Percentiles rank a stretch among this genome's conserved stretches.
These are phyloP conservation scores for Dasysyrphus tricinctus DNA, from an alignment of 2,888 invertebrate species.

Conservation along the genomic window DNA sequence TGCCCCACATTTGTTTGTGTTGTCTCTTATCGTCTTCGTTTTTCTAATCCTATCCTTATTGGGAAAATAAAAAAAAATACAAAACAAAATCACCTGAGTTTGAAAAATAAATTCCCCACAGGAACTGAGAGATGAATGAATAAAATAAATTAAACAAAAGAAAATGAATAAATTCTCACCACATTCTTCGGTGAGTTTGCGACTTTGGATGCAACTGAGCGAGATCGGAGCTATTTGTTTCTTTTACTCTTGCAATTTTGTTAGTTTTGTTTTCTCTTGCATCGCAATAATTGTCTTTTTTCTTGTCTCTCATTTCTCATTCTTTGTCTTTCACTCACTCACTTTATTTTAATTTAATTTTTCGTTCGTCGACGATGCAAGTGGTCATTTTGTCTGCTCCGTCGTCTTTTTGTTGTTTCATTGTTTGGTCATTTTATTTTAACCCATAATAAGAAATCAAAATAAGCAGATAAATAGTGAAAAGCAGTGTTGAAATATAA, in stretches of 20 bases:
- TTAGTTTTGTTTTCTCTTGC: background rate
- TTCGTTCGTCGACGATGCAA: constrained; percentile 46
- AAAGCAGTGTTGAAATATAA: background rate
- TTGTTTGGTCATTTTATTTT: background rate
- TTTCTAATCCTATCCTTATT: background rate
- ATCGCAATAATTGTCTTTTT: constrained; percentile 16
- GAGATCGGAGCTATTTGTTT: background rate
- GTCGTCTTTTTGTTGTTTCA: constrained; percentile 19
- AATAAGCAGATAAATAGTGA: background rate
- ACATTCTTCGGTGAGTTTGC: constrained; percentile 45
- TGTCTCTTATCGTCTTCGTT: background rate
- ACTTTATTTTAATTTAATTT: constrained; percentile 56
- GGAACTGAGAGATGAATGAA: constrained; percentile 38
- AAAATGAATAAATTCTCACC: constrained; percentile 14
- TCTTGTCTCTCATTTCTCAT: background rate
- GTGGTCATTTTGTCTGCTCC: constrained; percentile 27
- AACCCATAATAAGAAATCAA: constrained; percentile 15
- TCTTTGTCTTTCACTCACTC: background rate
- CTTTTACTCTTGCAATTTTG: background rate
- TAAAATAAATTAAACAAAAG: background rate
- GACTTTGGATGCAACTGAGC: constrained; percentile 6
- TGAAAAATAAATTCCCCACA: background rate
- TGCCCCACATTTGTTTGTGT: too few relatives aligned
- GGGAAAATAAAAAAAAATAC: background rate
- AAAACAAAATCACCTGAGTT: background rate